Base-by-base conservation (phyloP, 1,140 invertebrate species). In the Drosophila orosa region DNA sequence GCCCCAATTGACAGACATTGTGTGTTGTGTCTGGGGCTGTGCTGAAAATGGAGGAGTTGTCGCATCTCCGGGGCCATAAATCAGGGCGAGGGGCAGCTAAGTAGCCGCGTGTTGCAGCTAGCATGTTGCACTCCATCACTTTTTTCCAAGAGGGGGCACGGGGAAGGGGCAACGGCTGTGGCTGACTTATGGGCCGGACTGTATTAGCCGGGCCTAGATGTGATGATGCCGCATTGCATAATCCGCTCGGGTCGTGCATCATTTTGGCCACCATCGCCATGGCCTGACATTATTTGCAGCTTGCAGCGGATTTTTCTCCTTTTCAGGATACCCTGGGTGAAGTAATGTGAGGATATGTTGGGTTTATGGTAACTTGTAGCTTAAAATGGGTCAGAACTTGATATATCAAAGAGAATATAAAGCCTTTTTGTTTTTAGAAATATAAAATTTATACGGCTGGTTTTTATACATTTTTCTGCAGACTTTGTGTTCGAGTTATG, bases 1-100 rank as follows among this genome's bases (percentile, higher is more conserved):
- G 65, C 62, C 68, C 79, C 78, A 84, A 90, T 89, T 84, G 84
- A 84, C 84, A 87, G 84, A 89, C 78, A 83, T 83, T 79, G 74
- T 77, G 65, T 79, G 45, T n/a, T 42, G 42, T 61, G 52, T 52
- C 29, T 50, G 17, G 47, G 48, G 67, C 45, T 66, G 35, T 35
- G 35, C 22, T 25, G 61, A 54, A 66, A 68, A 68, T 56, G 74
- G 50, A 73, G 66, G 68, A 77, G 83, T 74, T 50, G 31, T 66
- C 59, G 74, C 80, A 78, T 80, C 75, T 75, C 69, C n/a, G 67
- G 73, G 45, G 60, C 58, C 66, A 89, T 89, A 89, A 87, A 87
- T 89, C 84, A 87, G 65, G 45, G 54, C 47, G 48, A 58, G 61
- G 60, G 68, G 72, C 60, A 58, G 50, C 73, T 85, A 84, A 84